Evolutionary conservation across 2,113 vertebrate genomes (phyloP).

Genomic region (Tupaia tana): DNA sequence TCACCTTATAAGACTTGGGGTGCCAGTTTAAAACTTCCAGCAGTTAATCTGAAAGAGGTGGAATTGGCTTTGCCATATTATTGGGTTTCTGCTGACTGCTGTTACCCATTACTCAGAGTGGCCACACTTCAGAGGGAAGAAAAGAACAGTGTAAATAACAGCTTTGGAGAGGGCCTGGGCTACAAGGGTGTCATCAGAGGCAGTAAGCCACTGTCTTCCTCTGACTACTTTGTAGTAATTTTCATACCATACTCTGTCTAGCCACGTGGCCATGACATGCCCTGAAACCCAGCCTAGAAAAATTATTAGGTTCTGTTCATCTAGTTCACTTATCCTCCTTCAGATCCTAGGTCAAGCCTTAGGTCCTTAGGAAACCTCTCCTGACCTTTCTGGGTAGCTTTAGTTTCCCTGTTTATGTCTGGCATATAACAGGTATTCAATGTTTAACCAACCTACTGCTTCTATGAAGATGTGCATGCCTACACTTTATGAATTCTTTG

Average conservation of each 20-base stretch:
- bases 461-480: neutral
- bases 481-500: neutral
- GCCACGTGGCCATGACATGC: neutral
- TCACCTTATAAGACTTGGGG: neutral
- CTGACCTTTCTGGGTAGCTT: neutral
- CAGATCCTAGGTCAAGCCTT: neutral
- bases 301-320: neutral
- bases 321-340: neutral
- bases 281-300: neutral
- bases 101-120: neutral
- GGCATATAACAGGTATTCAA: neutral
- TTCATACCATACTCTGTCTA: rapidly evolving
- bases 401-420: neutral
- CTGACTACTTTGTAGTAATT: neutral
- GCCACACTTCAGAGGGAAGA: neutral
- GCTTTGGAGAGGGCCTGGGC: neutral
- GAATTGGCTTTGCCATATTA: neutral
- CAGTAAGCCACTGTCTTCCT: neutral
- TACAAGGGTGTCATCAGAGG: neutral
- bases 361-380: neutral
- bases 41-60: neutral
- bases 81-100: neutral
- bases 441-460: neutral
- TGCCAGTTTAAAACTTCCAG: neutral
- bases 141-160: neutral